Evolutionary conservation across 2,113 vertebrate genomes (phyloP).

Genomic region (Rhynchopsitta pachyrhyncha): DNA sequence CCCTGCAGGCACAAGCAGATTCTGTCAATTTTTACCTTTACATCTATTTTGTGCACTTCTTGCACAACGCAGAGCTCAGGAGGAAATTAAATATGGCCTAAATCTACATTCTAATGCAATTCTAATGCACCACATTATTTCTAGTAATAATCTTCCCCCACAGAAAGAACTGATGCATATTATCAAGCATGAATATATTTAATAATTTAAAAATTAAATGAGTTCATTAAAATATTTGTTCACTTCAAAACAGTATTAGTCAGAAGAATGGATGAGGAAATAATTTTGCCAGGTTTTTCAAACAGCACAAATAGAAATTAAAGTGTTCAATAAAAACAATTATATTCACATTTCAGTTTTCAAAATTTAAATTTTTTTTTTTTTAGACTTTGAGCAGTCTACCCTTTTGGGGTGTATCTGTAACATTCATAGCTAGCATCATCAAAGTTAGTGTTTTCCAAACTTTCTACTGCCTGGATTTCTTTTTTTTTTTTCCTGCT

Average conservation of each 20-base stretch:
- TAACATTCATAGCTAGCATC: background rate
- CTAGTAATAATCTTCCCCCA: background rate
- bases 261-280: background rate
- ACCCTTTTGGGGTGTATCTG: background rate
- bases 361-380: background rate
- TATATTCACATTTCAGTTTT: background rate
- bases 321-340: background rate
- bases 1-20: slow-evolving; percentile 17
- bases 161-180: slow-evolving; percentile 16
- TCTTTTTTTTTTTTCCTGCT: background rate
- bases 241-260: background rate
- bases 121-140: slow-evolving; percentile 19
- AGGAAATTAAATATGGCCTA: slow-evolving; percentile 31
- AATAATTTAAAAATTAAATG: slow-evolving; percentile 35
- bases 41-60: background rate
- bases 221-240: slow-evolving; percentile 7
- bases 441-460: background rate
- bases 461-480: background rate
- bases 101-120: slow-evolving; percentile 45
- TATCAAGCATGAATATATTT: slow-evolving; percentile 26
- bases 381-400: background rate
- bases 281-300: background rate
- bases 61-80: background rate
- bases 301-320: background rate
- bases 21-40: background rate